Percentiles rank a stretch among this genome's conserved stretches.
These are phyloP conservation scores for Gallinago nigripennis DNA, from an alignment of 2,797 vertebrate genomes.

Conservation along the genomic window DNA sequence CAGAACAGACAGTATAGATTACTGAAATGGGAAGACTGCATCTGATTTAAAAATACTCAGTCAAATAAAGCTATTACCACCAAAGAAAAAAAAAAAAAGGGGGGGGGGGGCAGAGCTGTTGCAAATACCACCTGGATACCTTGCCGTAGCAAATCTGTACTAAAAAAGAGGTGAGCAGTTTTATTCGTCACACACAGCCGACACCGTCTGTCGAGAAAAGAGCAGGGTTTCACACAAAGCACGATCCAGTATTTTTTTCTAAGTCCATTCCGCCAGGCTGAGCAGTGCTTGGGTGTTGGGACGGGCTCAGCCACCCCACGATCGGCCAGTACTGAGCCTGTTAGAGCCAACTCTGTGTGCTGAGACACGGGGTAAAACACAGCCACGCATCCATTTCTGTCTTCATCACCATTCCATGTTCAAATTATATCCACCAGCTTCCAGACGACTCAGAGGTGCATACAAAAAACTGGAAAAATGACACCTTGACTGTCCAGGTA, in stretches of 20 bases:
- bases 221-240: neutral
- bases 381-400: neutral
- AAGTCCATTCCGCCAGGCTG: neutral
- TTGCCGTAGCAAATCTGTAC: neutral
- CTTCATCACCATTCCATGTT: neutral
- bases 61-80: neutral
- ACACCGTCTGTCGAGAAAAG: rapidly evolving
- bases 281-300: neutral
- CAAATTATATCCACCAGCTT: neutral
- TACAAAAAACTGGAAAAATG: neutral
- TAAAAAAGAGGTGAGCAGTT: neutral
- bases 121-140: neutral
- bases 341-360: neutral
- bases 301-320: rapidly evolving
- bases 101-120: neutral
- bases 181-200: neutral
- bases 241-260: neutral
- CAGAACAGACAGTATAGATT: neutral
- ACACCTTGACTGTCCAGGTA: neutral
- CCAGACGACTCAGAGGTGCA: neutral
- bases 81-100: neutral
- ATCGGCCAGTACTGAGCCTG: neutral
- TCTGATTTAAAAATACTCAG: neutral
- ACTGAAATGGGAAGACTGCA: neutral
- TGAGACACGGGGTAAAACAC: neutral